Base-by-base conservation (phyloP, 2,113 vertebrate genomes). In the Heterocephalus glaber region DNA sequence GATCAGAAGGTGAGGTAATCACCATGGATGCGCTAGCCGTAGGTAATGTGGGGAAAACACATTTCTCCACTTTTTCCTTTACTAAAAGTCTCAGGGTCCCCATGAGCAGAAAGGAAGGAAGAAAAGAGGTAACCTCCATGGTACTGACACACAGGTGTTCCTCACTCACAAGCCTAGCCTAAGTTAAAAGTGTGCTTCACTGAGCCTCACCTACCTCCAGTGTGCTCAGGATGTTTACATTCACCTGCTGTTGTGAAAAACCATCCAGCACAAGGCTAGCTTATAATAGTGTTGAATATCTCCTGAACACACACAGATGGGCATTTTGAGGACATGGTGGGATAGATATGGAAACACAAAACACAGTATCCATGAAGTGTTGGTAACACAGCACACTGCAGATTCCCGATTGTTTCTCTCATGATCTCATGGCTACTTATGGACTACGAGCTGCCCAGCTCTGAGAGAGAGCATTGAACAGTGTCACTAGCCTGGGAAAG, bases 1-100 rank as follows among this genome's bases (percentile, higher is more conserved):
- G 72, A 41, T 63, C 52, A 56, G 10, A 47, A 35, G 70, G 8
- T 77, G 83, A n/a, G 8, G 3, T 41, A 26, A 2, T 20, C 33
- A 1, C 61, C 19, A 2, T n/a, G 35, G 16, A 17, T 49, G 3
- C 0, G 17, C 41, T 87, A 77, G 24, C 0, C 8, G 49, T 47
- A 89, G 33, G 61, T 5, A n/a, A 2, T n/a, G 61, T n/a, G 63
- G 49, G 54, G 74, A 49, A 95, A 68, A 63, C 0, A 93, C 17
- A 61, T 5, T 9, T 24, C 17, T 0, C 47, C 8, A 95, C 38
- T 38, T 63, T 65, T 66, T 24, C 52, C n/a, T 44, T 35, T 79
- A 35, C 56, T 63, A 28, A 82, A 92, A 76, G 7, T 58, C 22
- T 35, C 52, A 60, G 28, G 30, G 41, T 74, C 41, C 35, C 17